Percentiles rank a stretch among this genome's conserved stretches.
These are phyloP conservation scores for Tursiops truncatus DNA, from an alignment of 2,113 vertebrate species.

Conservation along the genomic window DNA sequence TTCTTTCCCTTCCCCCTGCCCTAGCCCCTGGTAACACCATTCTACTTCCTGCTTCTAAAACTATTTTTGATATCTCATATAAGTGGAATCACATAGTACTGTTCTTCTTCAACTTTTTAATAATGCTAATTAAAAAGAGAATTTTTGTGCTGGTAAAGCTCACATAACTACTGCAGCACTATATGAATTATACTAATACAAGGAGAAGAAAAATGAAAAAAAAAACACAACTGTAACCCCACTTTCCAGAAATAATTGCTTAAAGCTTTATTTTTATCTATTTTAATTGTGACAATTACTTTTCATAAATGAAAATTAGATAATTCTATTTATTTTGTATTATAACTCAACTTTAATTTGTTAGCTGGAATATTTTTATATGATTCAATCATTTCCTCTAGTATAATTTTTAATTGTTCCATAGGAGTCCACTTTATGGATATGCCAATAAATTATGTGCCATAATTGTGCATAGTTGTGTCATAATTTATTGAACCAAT, in stretches of 20 bases:
- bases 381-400: neutral
- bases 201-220: neutral
- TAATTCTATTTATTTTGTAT: neutral
- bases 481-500: conserved; percentile 45
- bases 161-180: neutral
- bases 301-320: neutral
- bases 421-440: neutral
- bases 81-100: neutral
- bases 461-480: conserved; percentile 3
- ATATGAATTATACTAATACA: neutral
- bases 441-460: conserved; percentile 34
- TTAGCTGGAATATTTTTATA: neutral
- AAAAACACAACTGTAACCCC: neutral
- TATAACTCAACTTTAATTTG: neutral
- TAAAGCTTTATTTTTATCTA: neutral
- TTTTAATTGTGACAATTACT: neutral
- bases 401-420: conserved; percentile 14
- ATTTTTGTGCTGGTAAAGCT: neutral
- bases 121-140: neutral
- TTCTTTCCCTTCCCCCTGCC: accelerated
- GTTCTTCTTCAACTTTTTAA: neutral
- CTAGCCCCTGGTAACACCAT: neutral
- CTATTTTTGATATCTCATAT: neutral
- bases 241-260: neutral
- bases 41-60: neutral